Percentiles rank a stretch among this genome's conserved stretches.
Conservation (phyloP, 2,888 invertebrate species). For the Eilema depressum region DNA sequence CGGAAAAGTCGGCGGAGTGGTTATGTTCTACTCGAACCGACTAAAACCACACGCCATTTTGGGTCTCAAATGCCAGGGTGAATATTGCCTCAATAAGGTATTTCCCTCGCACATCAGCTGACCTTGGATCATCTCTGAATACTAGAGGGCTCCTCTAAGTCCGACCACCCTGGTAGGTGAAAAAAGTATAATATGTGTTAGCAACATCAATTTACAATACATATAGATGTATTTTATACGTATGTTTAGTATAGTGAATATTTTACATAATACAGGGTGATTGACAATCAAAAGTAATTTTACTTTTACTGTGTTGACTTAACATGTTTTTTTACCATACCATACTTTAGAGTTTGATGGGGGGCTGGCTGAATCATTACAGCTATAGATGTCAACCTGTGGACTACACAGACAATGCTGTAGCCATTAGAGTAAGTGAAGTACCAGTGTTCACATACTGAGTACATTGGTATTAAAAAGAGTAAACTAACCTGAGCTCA, state of each 20-base stretch:
- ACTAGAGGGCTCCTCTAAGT: no score
- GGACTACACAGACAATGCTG: slow-evolving; percentile 93
- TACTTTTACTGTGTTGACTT: slow-evolving; percentile 52
- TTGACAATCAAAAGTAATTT: background rate
- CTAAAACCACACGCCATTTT: no score
- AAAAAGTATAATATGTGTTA: no score
- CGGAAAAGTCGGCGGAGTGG: no score
- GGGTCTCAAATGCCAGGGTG: no score
- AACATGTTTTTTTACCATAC: slow-evolving; percentile 66
- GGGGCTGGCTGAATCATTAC: slow-evolving; percentile 97
- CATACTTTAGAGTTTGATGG: slow-evolving; percentile 91
- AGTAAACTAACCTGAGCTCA: slow-evolving; percentile 73
- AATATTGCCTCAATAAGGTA: no score
- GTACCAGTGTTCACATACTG: slow-evolving; percentile 50
- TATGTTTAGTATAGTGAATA: background rate
- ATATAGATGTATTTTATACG: no score
- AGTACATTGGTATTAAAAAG: slow-evolving; percentile 53
- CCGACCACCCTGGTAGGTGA: no score
- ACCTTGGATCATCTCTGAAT: no score
- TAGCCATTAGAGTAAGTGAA: slow-evolving; percentile 93
- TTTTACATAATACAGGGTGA: background rate
- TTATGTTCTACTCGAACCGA: no score
- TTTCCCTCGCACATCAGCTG: no score
- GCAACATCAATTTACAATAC: no score
- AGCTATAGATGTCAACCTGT: slow-evolving; percentile 96